A percentile compares a stretch with the other conserved stretches of the same genome.
phyloP scores from a whole-genome alignment of 2,113 vertebrate genomes.

The Micronisus gabar region DNA sequence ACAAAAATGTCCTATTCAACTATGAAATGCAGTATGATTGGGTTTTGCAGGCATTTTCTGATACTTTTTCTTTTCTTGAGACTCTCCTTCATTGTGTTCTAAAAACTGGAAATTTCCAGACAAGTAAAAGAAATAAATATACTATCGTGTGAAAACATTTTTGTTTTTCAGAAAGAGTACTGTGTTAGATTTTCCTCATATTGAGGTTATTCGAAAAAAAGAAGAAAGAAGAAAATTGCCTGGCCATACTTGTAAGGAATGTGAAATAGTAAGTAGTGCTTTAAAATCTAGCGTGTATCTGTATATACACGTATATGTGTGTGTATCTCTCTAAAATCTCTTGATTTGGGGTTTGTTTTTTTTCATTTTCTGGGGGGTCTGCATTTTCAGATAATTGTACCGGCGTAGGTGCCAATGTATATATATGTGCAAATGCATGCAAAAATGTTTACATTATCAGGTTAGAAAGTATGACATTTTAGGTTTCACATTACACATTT shows the following conservation, averaged over 20 bases:
- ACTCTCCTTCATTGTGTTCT: not conserved
- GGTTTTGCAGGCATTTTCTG: not conserved
- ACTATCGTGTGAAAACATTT: not conserved
- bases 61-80: not conserved
- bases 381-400: not conserved
- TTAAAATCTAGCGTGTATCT: not conserved
- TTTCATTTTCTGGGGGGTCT: not conserved
- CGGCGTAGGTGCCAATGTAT: not conserved
- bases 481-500: not conserved
- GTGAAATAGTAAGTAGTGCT: slow-evolving; percentile 86
- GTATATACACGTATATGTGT: not conserved
- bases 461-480: not conserved
- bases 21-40: not conserved
- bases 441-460: not conserved
- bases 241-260: slow-evolving; percentile 95
- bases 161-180: slow-evolving; percentile 69
- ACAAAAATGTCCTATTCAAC: not conserved
- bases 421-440: not conserved
- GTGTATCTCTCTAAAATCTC: too few relatives aligned
- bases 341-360: too few relatives aligned
- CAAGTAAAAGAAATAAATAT: not conserved
- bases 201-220: slow-evolving; percentile 93
- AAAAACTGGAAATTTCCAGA: not conserved
- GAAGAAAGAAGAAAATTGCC: slow-evolving; percentile 92
- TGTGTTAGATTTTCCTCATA: slow-evolving; percentile 81